phyloP scores from a whole-genome alignment of 2,888 invertebrate species.

The Orchesella flavescens region DNA sequence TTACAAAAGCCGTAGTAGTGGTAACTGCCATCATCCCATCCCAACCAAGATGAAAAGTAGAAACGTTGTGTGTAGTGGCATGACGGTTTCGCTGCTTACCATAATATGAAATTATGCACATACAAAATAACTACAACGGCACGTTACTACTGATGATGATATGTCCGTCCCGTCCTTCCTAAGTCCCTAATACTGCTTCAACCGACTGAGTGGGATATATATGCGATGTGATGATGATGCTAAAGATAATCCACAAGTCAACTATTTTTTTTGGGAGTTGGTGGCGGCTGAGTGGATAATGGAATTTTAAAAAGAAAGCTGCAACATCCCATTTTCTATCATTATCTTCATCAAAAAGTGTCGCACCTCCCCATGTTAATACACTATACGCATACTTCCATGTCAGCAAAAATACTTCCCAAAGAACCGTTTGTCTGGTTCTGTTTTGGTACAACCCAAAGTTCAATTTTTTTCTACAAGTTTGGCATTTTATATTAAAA shows the following conservation, averaged over 20 bases:
- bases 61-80: background rate
- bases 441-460: background rate
- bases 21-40: no score
- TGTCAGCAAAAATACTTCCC: background rate
- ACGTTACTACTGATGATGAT: no score
- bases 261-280: background rate
- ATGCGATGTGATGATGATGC: no score
- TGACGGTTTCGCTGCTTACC: background rate
- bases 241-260: no score
- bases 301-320: conserved; percentile 8
- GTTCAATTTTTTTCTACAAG: background rate
- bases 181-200: no score
- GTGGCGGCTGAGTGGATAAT: background rate
- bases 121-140: background rate
- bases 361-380: background rate
- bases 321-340: background rate
- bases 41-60: background rate
- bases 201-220: no score
- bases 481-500: conserved; percentile 6
- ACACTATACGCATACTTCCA: background rate
- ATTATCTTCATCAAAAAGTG: conserved; percentile 24
- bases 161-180: no score
- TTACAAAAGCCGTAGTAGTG: no score
- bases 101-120: background rate
- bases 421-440: background rate